phyloP scores from a whole-genome alignment of 2,113 vertebrate species.

The Silurus asotus region DNA sequence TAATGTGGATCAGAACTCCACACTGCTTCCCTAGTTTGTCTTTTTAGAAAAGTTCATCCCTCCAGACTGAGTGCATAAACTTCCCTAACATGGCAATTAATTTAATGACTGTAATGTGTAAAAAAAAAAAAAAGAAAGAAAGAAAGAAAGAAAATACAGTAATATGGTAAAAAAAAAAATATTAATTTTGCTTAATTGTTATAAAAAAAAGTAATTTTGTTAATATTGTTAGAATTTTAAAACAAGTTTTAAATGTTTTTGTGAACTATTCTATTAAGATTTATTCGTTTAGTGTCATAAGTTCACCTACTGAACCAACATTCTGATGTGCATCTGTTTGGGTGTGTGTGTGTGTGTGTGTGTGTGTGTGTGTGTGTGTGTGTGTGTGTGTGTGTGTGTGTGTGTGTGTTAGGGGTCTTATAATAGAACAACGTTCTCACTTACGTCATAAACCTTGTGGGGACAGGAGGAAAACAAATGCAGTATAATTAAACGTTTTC shows the following conservation, averaged over 20 bases:
- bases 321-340: background rate
- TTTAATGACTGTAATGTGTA: too few relatives aligned
- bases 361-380: too few relatives aligned
- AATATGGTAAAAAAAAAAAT: too few relatives aligned
- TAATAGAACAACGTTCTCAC: background rate
- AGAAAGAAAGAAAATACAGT: too few relatives aligned
- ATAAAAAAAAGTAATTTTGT: background rate
- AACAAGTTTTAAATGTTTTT: background rate
- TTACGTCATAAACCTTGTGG: background rate
- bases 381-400: too few relatives aligned
- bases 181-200: background rate
- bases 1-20: background rate
- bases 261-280: background rate
- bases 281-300: background rate
- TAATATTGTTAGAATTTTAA: background rate
- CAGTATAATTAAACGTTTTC: background rate
- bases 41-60: background rate
- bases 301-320: background rate
- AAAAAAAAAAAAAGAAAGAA: too few relatives aligned
- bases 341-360: too few relatives aligned
- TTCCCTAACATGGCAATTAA: background rate
- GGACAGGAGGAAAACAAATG: background rate
- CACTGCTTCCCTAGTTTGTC: background rate
- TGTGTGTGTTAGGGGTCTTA: background rate
- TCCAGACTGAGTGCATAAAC: background rate